phyloP scores from a whole-genome alignment of 2,113 vertebrate genomes.

The Pterocles orientalis region DNA sequence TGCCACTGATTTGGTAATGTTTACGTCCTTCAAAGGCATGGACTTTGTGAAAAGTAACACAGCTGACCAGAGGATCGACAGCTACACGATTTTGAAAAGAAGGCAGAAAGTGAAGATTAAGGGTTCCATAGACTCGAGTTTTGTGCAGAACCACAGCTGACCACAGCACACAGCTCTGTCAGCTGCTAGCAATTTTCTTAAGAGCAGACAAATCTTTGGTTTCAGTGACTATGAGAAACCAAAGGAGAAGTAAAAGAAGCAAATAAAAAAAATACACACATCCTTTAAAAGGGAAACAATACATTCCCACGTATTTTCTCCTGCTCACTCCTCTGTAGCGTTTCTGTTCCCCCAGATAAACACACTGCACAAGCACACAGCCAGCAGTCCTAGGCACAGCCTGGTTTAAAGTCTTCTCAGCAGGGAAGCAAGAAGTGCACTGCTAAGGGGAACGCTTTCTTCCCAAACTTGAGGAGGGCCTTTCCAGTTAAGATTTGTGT shows the following conservation, averaged over 20 bases:
- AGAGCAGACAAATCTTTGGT: constrained; percentile 54
- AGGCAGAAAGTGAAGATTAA: background rate
- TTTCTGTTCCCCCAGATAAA: background rate
- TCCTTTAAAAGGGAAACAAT: background rate
- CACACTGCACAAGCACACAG: background rate
- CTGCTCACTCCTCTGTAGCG: background rate
- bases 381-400: background rate
- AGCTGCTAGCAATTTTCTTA: constrained; percentile 41
- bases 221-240: constrained; percentile 21
- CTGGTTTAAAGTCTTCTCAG: background rate
- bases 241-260: background rate
- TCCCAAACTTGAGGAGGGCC: background rate
- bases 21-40: background rate
- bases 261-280: background rate
- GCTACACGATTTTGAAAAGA: background rate
- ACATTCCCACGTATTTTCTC: background rate
- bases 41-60: background rate
- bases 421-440: background rate
- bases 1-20: background rate
- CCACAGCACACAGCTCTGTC: constrained; percentile 45
- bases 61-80: background rate
- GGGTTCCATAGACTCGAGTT: constrained; percentile 11
- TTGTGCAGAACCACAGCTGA: constrained; percentile 38
- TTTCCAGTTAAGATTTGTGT: background rate
- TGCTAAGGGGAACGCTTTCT: background rate